phyloP scores from a whole-genome alignment of 2,113 vertebrate species.

The Scomber colias region DNA sequence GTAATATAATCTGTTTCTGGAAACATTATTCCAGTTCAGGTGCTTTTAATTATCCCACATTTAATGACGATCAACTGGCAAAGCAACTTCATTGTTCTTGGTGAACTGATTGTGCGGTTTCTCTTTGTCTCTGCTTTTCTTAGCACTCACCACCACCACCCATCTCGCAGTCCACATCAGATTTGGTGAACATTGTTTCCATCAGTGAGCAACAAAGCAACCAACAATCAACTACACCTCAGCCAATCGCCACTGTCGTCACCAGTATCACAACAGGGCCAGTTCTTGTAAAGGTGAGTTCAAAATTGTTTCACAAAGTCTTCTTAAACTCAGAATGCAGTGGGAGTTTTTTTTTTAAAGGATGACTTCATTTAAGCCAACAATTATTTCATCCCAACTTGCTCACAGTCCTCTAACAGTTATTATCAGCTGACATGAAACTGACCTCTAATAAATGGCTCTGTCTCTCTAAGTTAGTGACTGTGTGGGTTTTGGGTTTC shows the following conservation, averaged over 20 bases:
- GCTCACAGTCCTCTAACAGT: not conserved
- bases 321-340: not conserved
- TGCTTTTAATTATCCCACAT: conserved; percentile 13
- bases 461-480: conserved; percentile 42
- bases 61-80: conserved; percentile 46
- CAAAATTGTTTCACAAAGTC: not conserved
- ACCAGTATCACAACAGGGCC: conserved; percentile 84
- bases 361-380: not conserved
- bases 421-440: conserved; percentile 30
- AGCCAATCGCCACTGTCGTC: conserved; percentile 72
- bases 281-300: conserved; percentile 91
- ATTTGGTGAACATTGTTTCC: conserved; percentile 86
- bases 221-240: conserved; percentile 72
- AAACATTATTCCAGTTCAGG: conserved; percentile 19
- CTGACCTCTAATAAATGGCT: conserved; percentile 6
- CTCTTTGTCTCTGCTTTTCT: conserved; percentile 53
- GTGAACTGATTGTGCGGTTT: conserved; percentile 26
- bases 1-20: conserved; percentile 39
- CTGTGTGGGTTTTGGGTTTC: not conserved
- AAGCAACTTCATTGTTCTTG: conserved; percentile 31
- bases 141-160: conserved; percentile 86
- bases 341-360: not conserved
- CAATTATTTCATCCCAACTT: no score
- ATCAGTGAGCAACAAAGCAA: conserved; percentile 74
- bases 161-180: conserved; percentile 80